Evolutionary conservation across 1,140 invertebrate species (phyloP), one percentile per base, ranked within the genome.

Genomic region (Pinna nobilis): DNA sequence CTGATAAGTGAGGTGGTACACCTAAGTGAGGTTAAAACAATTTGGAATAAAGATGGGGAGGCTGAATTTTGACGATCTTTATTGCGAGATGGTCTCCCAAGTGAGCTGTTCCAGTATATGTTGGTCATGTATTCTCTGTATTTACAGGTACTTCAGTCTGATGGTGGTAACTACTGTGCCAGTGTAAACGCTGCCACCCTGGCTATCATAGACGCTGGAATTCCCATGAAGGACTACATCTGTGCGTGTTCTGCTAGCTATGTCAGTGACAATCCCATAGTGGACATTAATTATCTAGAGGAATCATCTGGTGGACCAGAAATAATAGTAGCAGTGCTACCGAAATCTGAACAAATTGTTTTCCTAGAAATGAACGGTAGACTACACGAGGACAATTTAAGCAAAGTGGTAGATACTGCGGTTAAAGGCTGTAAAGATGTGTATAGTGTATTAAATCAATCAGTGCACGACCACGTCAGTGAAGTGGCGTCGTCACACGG

Each of bases 121-220:
- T 53, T 1, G 13, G 30, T 28, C 23, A 4, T 53, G 50, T 13
- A 9, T 28, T 25, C 20, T n/a, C n/a, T n/a, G n/a, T 39, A 32
- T 73, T 77, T 80, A 15, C 70, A 89, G 87, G 87, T 90, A 11
- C 76, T 94, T 15, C 91, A 96, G 90, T 94, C 95, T n/a, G 97
- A 98, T 90, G 97, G 97, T 30, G 95, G 96, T 32, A 94, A 96
- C 82, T 96, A 94, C 86, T 95, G 95, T 83, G 94, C 95, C 11
- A 94, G 95, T 84, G 93, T 93, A 1, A 99, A 98, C 90, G 96
- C 96, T 20, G 95, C 96, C 0, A 98, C 96, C 0, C 90, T 99
- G 37, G 98, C 97, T 1, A 88, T 99, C 0, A 95, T 99, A n/a
- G 97, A 99, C 90, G 98, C 98, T 39, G 98, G 98, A 0, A 97